Conservation (phyloP, 1,140 invertebrate species). For the Drosophila sucinea region DNA sequence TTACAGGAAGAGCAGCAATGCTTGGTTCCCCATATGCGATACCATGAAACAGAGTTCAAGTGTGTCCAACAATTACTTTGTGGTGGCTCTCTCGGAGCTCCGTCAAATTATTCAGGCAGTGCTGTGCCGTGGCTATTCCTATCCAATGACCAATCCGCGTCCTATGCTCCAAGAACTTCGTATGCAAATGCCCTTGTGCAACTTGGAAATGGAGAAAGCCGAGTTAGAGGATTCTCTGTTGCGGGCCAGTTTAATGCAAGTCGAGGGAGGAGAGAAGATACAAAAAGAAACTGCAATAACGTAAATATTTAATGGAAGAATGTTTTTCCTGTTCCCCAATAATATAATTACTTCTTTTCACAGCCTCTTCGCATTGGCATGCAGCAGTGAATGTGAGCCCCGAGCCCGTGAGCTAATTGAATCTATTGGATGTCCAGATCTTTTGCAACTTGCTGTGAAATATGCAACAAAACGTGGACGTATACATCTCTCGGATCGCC, state of each 20-base stretch:
- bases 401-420: conserved; percentile 94
- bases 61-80: conserved; percentile 91
- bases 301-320: neutral
- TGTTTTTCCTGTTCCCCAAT: neutral
- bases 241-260: conserved; percentile 85
- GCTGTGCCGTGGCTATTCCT: conserved; percentile 93
- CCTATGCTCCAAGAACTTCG: conserved; percentile 90
- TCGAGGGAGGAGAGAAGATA: conserved; percentile 84
- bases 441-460: conserved; percentile 93
- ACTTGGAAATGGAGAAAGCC: conserved; percentile 90
- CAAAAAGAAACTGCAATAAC: conserved; percentile 90
- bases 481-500: conserved; percentile 90
- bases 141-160: conserved; percentile 93
- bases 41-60: conserved; percentile 87
- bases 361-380: conserved; percentile 93
- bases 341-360: neutral
- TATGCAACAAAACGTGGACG: conserved; percentile 91
- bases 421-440: conserved; percentile 89
- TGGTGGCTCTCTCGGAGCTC: conserved; percentile 90
- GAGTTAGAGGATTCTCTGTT: conserved; percentile 83
- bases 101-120: conserved; percentile 91
- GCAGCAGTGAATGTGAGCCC: conserved; percentile 91
- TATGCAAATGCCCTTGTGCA: conserved; percentile 91
- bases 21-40: conserved; percentile 92
- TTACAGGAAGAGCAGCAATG: conserved; percentile 85